These are phyloP conservation scores for Hypomecis punctinalis DNA, from an alignment of 2,888 invertebrate species.

Conservation along the genomic window DNA sequence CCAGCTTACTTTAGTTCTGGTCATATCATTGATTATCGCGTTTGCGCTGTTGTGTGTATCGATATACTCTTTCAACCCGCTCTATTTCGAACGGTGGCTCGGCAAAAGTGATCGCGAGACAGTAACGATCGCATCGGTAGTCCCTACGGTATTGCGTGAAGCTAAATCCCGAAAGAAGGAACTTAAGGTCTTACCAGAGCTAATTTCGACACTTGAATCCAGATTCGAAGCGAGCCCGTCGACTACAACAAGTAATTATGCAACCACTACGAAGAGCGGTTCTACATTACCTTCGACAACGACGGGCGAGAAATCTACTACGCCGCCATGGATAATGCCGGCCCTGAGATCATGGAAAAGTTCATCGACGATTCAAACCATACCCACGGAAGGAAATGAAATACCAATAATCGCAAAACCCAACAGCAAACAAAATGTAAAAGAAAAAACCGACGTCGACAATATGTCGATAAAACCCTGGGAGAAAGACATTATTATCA, in stretches of 20 bases:
- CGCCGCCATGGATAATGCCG: slow-evolving; percentile 83
- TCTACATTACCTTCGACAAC: slow-evolving; percentile 49
- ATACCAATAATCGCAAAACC: slow-evolving; percentile 65
- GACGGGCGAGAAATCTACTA: slow-evolving; percentile 61
- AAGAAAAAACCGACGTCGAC: slow-evolving; percentile 62
- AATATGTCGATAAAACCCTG: slow-evolving; percentile 72
- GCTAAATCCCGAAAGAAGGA: slow-evolving; percentile 74
- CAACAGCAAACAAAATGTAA: slow-evolving; percentile 51
- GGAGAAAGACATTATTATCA: slow-evolving; percentile 74
- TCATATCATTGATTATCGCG: slow-evolving; percentile 68
- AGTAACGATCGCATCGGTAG: slow-evolving; percentile 50
- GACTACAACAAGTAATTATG: slow-evolving; percentile 54
- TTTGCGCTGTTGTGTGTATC: slow-evolving; percentile 47
- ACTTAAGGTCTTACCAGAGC: slow-evolving; percentile 63
- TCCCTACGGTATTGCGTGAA: slow-evolving; percentile 64
- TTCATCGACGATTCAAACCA: slow-evolving; percentile 64
- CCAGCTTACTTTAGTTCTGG: slow-evolving; percentile 70
- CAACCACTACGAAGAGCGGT: slow-evolving; percentile 47
- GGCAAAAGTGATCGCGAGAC: slow-evolving; percentile 10
- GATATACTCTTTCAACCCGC: slow-evolving; percentile 63
- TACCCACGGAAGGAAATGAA: slow-evolving; percentile 66
- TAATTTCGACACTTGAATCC: slow-evolving; percentile 58
- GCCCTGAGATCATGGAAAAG: slow-evolving; percentile 78
- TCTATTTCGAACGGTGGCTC: slow-evolving; percentile 37
- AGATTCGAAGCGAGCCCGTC: slow-evolving; percentile 60